phyloP scores from a whole-genome alignment of 2,888 invertebrate genomes.

The Molorchus minor region DNA sequence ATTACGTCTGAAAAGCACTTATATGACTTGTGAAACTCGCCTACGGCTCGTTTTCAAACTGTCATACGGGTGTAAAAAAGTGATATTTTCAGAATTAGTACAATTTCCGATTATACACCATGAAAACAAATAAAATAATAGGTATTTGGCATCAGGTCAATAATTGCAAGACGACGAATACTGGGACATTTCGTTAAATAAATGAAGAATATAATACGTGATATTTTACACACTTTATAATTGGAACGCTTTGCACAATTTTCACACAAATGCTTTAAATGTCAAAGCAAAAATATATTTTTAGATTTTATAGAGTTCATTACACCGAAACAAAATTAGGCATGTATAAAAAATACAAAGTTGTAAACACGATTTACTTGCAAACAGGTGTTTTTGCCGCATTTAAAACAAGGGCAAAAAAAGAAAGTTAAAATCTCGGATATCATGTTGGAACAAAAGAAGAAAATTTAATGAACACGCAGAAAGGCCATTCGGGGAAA shows the following conservation, averaged over 20 bases:
- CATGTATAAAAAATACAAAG: not conserved
- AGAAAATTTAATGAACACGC: slow-evolving; percentile 12
- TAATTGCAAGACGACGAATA: no score
- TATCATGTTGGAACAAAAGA: not conserved
- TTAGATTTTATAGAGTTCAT: slow-evolving; percentile 6
- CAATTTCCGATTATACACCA: no score
- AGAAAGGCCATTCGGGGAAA: slow-evolving; percentile 12
- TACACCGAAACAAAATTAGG: slow-evolving; percentile 1
- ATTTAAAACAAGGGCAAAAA: not conserved
- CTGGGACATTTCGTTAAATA: not conserved
- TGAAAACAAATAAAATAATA: no score
- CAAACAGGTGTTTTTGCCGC: slow-evolving; percentile 9
- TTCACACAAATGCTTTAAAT: slow-evolving; percentile 13
- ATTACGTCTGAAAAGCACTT: no score
- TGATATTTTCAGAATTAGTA: no score
- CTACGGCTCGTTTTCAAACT: no score
- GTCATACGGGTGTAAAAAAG: no score
- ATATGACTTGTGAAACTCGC: no score
- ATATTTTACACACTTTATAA: slow-evolving; percentile 22
- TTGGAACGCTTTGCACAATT: slow-evolving; percentile 7
- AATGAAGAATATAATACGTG: slow-evolving; percentile 4
- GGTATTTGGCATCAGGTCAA: no score
- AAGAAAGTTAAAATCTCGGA: not conserved
- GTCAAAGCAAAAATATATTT: not conserved
- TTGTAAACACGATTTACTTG: slow-evolving; percentile 9